Base-by-base conservation (phyloP, 2,797 vertebrate species). In the Gambusia yucatana region DNA sequence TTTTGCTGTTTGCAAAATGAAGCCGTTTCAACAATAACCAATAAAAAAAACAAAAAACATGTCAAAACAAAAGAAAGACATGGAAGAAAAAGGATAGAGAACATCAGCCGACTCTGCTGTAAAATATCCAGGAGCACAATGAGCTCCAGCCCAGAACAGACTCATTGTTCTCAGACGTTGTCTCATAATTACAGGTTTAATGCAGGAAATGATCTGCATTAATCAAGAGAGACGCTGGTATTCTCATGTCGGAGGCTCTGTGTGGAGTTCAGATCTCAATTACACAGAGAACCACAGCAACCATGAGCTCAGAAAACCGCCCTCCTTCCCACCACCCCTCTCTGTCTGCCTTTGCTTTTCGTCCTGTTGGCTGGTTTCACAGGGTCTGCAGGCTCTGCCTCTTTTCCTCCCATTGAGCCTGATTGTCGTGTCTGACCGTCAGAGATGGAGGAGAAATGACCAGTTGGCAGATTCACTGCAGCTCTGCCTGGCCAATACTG, bases 161-260 rank as follows among this genome's bases (percentile, higher is more conserved):
- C 80, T 83, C 80, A 80, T 80, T 86, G 81, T 85, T 85, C 84
- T 79, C 3, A 28, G 73, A 72, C 30, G 1, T 61, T 57, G n/a
- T 73, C 17, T 63, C 67, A 69, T 91, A 93, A 94, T 91, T 91
- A 80, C 87, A 79, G 88, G 84, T 91, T 92, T 86, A 82, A 86
- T 88, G 81, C 88, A 84, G 87, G 80, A 90, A 92, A 91, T 93
- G 72, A 92, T 91, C 86, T 90, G 65, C 75, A 72, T 47, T 30
- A 7, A 2, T 46, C 8, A 6, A 65, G 50, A 71, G 76, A 80
- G 79, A 82, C 7, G 3, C 74, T 76, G 79, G 80, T 55, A 63
- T 82, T 87, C 83, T 84, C 67, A 72, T 83, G 80, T 93, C 86
- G 89, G 81, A 85, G 81, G 84, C 81, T 84, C 82, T 88, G 89